Percentiles rank a stretch among this genome's conserved stretches.
Evolutionary conservation across 2,797 vertebrate species (phyloP).

Genomic region (Phrynocephalus vlangalii): DNA sequence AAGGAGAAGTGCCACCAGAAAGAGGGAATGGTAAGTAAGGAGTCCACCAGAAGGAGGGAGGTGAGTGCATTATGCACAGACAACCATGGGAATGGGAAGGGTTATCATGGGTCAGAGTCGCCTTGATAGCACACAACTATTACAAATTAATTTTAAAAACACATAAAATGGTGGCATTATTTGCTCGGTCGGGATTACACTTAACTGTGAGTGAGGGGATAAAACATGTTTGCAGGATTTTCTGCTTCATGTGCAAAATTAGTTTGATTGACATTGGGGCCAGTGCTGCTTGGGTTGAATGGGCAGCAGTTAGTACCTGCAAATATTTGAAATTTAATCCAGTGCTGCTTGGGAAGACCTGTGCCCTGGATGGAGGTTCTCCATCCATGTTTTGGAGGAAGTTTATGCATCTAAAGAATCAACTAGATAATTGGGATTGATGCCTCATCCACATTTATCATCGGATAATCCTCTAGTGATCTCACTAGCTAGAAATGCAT

Average conservation of each 20-base stretch:
- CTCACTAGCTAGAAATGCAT: too few species aligned
- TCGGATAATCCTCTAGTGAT: too few species aligned
- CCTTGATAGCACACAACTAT: too few species aligned
- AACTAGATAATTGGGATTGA: too few species aligned
- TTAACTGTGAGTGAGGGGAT: not conserved
- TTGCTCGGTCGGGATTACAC: not conserved
- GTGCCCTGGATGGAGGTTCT: not conserved
- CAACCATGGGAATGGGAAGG: too few species aligned
- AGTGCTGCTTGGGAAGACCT: not conserved
- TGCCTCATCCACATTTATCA: too few species aligned
- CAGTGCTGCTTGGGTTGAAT: not conserved
- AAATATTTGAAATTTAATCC: not conserved
- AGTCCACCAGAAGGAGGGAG: too few species aligned
- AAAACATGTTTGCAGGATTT: not conserved
- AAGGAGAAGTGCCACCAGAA: too few species aligned
- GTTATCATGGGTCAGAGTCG: too few species aligned
- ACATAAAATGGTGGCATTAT: not conserved
- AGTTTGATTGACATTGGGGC: not conserved
- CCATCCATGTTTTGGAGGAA: not conserved
- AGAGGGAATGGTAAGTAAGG: too few species aligned
- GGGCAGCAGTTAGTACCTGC: not conserved
- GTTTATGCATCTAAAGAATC: too few species aligned
- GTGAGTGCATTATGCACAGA: too few species aligned
- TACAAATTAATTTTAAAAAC: not conserved
- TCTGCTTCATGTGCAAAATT: not conserved